phyloP scores from a whole-genome alignment of 2,113 vertebrate species.

The Nematolebias whitei region DNA sequence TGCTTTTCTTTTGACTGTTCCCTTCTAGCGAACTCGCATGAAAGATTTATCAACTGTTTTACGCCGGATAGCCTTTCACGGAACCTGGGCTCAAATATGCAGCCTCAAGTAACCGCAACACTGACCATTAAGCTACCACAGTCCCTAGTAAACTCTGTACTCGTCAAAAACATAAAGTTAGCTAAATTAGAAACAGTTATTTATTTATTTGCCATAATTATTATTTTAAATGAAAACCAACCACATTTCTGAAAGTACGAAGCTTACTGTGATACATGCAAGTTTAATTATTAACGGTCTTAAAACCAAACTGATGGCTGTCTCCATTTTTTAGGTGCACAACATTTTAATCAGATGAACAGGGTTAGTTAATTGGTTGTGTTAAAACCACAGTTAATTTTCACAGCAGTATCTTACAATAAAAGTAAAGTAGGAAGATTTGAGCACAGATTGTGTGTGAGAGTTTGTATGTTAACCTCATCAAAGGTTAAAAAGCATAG shows the following conservation, averaged over 20 bases:
- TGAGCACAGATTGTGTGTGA: conserved; percentile 15
- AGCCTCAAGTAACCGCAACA: no score
- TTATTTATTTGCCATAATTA: background rate
- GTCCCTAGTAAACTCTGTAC: no score
- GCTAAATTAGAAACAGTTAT: background rate
- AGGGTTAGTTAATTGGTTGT: conserved; percentile 27
- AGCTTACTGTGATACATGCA: background rate
- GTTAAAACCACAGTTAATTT: conserved; percentile 34
- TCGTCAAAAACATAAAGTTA: background rate
- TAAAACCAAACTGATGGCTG: conserved; percentile 3
- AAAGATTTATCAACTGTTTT: no score
- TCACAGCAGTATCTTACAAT: conserved; percentile 27
- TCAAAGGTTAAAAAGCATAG: background rate
- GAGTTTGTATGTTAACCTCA: conserved; percentile 14
- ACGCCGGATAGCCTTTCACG: no score
- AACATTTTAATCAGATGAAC: conserved; percentile 42
- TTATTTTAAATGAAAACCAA: background rate
- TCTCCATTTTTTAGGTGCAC: conserved; percentile 12
- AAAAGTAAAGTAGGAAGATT: conserved; percentile 28
- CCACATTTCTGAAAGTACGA: background rate
- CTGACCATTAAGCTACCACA: no score
- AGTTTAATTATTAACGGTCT: conserved; percentile 9
- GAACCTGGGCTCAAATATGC: no score
- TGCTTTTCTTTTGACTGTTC: no score
- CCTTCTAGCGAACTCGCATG: no score